Base-by-base conservation (phyloP, 35 echinoderm and acorn worm species). In the Chiridota heheva region DNA sequence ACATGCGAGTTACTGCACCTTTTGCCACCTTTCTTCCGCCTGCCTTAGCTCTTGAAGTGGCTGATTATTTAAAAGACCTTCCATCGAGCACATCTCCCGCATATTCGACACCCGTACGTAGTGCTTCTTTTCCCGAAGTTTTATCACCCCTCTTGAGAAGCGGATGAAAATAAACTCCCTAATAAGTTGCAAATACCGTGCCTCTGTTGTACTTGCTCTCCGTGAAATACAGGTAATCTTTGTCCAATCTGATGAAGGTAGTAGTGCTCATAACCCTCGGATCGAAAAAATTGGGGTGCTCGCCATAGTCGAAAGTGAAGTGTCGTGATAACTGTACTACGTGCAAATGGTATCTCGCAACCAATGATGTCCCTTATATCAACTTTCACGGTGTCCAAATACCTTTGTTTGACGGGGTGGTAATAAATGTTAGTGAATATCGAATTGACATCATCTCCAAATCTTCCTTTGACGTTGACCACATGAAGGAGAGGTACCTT, bases 341-440 rank as follows among this genome's bases (percentile, higher is more conserved):
- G 60, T 12, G 37, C 26, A 44, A 82, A 88, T 82, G 63, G 62
- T 7, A 81, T 68, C 27, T 67, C 53, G 37, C 60, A 1, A 12
- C 79, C 80, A 16, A 49, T 66, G 43, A 83, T 65, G 36, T 73
- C 72, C 71, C 83, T 76, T 82, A 92, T 87, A 82, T 87, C 70
- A 32, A 77, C 75, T 36, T 76, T 33, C 10, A 87, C 70, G 1
- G 83, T 87, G 47, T 87, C 78, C 4, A 91, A 77, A 34, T 82
- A 80, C n/a, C 72, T 86, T 37, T 86, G 63, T 69, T 81, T 81
- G 2, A 92, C 32, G 0, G 76, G 83, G 5, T 83, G 51, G 44
- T 88, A 93, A 70, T 78, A 78, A 57, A 85, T 86, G 27, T 58
- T 69, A 13, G 28, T 38, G 35, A 58, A 84, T 16, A 63, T 77